Conservation (phyloP, 2,113 vertebrate genomes). For the Mellivora capensis region DNA sequence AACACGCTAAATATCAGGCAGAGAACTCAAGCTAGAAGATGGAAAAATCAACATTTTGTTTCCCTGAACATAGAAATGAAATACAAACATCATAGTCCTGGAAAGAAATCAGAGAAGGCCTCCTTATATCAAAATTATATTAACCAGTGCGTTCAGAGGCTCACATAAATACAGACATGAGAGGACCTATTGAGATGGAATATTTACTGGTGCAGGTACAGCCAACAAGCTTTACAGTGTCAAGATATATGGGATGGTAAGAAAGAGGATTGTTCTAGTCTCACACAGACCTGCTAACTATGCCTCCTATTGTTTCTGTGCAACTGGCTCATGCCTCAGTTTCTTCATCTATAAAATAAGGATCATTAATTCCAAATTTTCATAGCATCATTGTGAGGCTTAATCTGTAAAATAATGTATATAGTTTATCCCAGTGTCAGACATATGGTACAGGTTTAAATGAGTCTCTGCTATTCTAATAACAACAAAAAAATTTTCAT, state of each 20-base stretch:
- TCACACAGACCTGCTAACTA: neutral
- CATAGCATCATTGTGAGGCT: neutral
- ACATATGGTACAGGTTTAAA: neutral
- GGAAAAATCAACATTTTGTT: neutral
- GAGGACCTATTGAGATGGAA: neutral
- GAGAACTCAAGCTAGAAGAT: neutral
- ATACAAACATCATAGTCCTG: neutral
- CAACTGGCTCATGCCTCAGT: neutral
- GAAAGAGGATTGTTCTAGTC: fast-evolving
- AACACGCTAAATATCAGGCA: neutral
- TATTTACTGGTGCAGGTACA: neutral
- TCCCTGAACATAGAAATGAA: neutral
- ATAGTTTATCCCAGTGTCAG: neutral
- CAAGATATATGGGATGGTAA: too few species aligned
- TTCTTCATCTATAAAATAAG: neutral
- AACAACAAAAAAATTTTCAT: neutral
- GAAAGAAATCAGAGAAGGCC: neutral
- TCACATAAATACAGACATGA: neutral
- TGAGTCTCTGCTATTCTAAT: neutral
- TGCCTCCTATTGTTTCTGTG: neutral
- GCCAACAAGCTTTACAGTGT: neutral
- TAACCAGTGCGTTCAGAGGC: neutral
- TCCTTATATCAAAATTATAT: neutral
- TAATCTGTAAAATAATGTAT: neutral
- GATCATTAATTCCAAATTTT: neutral